Evolutionary conservation across 2,113 vertebrate genomes (phyloP).

Genomic region (Junco hyemalis): DNA sequence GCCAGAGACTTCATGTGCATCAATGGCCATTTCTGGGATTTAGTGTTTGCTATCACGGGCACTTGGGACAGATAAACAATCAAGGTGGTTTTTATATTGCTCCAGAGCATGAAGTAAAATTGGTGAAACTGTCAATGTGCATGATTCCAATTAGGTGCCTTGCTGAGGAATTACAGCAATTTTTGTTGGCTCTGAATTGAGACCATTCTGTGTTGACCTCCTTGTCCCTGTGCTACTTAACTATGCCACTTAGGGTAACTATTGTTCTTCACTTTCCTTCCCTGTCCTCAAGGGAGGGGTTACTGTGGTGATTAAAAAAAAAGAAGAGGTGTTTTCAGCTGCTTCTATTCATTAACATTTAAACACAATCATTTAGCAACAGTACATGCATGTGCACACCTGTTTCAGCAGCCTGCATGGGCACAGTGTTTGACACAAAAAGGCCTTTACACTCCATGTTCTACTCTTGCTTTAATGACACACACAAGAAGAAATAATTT

Average conservation of each 20-base stretch:
- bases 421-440: neutral
- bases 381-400: rapidly evolving
- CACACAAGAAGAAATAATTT: neutral
- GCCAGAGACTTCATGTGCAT: neutral
- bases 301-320: neutral
- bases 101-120: neutral
- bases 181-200: neutral
- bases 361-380: neutral
- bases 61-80: neutral
- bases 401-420: rapidly evolving
- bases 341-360: neutral
- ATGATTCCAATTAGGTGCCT: neutral
- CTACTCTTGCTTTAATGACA: neutral
- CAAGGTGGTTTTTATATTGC: neutral
- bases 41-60: neutral
- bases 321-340: neutral
- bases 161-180: neutral
- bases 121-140: neutral
- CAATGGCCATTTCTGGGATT: neutral
- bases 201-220: neutral
- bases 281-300: neutral
- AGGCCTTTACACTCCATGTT: neutral
- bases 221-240: neutral
- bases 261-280: neutral
- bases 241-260: neutral